Evolutionary conservation across 2,797 vertebrate genomes (phyloP), one percentile per base, ranked within the genome.

Genomic region (Mus minutoides): DNA sequence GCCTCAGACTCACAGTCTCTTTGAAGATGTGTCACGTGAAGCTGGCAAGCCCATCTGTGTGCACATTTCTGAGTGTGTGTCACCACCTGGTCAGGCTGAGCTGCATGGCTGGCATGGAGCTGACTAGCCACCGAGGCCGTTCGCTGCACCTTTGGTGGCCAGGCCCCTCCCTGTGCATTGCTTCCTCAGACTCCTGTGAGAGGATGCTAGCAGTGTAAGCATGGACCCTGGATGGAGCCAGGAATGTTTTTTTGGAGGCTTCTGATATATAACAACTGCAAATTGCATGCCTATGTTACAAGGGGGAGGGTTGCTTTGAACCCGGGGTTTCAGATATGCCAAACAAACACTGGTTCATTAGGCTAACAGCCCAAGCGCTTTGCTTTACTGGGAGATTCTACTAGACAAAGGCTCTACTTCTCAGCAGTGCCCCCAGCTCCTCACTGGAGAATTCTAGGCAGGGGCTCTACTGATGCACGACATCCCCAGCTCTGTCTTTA

Each of bases 1-100:
- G 60, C 86, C 62, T 71, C 46, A 5, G 62, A 90, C 9, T 79
- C 77, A 3, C 49, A 90, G 79, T 79, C 67, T 80, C 94, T 94
- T 58, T 67, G 60, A 89, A 78, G 88, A 78, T 9, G 5, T 5
- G 52, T 78, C 64, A 16, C 17, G 5, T 31, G 19, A 64, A n/a
- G 8, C 49, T 76, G 64, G 85, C 71, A 43, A 77, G 80, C 69
- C 92, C 92, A 54, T 73, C 64, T 64, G n/a, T 3, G 29, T 14
- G 9, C 58, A 40, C 21, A 1, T 58, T 34, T 88, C 88, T 43
- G 84, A 46, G 24, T 40, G 49, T 46, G 34, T 40, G 2, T 54
- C 22, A 0, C 73, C 11, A 60, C 52, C 0, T 29, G 46, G 46
- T 37, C 34, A 31, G 79, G 13, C 37, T 26, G 58, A 40, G 83